phyloP scores from a whole-genome alignment of 2,113 vertebrate genomes.

The Muntiacus reevesi region DNA sequence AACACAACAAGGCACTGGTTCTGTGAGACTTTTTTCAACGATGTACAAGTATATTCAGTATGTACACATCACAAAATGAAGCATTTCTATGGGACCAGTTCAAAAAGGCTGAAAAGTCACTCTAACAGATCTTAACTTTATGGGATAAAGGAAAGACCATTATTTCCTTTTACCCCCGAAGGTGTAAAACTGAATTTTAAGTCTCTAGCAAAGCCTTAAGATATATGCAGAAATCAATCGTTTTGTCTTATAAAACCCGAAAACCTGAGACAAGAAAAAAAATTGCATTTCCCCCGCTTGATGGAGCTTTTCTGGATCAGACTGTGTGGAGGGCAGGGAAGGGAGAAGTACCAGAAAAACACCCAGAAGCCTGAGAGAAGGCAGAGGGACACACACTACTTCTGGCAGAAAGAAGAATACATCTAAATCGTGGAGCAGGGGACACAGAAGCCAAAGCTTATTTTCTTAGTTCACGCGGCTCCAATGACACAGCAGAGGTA shows the following conservation, averaged over 20 bases:
- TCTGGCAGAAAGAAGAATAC: neutral
- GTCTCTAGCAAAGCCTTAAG: neutral
- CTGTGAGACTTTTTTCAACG: neutral
- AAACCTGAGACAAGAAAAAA: neutral
- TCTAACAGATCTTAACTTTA: neutral
- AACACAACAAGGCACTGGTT: neutral
- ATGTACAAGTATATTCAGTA: neutral
- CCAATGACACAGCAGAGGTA: neutral
- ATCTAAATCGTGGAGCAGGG: fast-evolving
- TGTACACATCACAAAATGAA: neutral
- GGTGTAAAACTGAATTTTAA: neutral
- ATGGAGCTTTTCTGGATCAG: neutral
- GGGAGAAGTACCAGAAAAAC: neutral
- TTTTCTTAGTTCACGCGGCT: neutral
- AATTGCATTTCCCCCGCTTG: neutral
- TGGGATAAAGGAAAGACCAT: neutral
- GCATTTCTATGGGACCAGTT: neutral
- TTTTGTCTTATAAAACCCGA: neutral
- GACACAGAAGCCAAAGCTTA: neutral
- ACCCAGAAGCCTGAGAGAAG: neutral
- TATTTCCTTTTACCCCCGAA: neutral
- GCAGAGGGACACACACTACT: neutral
- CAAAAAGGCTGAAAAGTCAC: neutral
- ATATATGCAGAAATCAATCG: neutral
- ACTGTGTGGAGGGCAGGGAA: neutral